phyloP scores from a whole-genome alignment of 1,140 invertebrate species.

The Bombus confusus region DNA sequence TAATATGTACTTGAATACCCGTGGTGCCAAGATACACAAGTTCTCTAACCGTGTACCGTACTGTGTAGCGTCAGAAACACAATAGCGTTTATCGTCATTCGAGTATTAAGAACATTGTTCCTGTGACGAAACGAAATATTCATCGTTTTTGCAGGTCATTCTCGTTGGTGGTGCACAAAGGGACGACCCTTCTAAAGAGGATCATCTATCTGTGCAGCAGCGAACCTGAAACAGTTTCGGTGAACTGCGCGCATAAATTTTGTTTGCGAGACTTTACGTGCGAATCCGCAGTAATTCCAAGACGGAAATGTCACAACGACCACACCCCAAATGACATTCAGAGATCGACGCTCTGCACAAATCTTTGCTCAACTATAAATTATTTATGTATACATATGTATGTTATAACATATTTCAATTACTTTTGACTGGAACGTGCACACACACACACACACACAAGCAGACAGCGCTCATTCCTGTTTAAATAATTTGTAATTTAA shows the following conservation, averaged over 20 bases:
- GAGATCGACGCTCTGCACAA: neutral
- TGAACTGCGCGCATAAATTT: slow-evolving; percentile 1
- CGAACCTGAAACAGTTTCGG: neutral
- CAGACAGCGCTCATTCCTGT: neutral
- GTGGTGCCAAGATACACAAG: slow-evolving; percentile 28
- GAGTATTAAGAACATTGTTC: slow-evolving; percentile 6
- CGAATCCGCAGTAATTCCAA: neutral
- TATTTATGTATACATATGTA: neutral
- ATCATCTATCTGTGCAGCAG: neutral
- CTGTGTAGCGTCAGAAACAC: slow-evolving; percentile 16
- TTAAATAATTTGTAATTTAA: neutral
- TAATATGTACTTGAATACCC: slow-evolving; percentile 37
- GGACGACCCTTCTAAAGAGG: neutral
- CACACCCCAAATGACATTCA: slow-evolving; percentile 23
- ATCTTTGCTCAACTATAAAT: neutral
- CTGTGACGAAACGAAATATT: slow-evolving; percentile 14
- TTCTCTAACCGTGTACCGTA: slow-evolving; percentile 2
- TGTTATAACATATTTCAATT: neutral
- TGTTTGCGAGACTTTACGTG: neutral
- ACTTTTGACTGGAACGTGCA: neutral
- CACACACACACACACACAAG: too few relatives aligned
- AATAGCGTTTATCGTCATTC: slow-evolving; percentile 29
- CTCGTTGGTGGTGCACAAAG: neutral
- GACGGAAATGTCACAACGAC: slow-evolving; percentile 24
- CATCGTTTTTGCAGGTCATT: neutral